Conservation (phyloP, 2,113 vertebrate species). For the Hystrix cristata region DNA sequence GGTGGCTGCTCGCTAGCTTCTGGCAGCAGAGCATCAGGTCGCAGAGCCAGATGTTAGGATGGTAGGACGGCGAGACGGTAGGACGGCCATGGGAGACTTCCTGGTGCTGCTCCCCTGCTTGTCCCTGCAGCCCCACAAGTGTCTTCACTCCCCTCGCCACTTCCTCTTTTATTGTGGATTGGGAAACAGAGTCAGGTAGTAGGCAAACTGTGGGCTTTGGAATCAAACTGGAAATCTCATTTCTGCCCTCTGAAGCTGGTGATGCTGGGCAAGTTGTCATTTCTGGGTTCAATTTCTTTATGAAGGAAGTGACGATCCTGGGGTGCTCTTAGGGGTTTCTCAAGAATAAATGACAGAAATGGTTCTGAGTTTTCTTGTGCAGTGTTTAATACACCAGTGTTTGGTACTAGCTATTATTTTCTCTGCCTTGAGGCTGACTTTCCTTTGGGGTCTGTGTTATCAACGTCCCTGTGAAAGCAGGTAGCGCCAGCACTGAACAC, state of each 20-base stretch:
- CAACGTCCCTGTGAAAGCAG: neutral
- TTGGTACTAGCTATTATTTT: neutral
- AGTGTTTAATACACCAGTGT: neutral
- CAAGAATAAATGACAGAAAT: neutral
- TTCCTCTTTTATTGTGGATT: neutral
- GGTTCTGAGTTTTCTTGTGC: neutral
- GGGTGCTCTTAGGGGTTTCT: neutral
- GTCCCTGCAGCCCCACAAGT: neutral
- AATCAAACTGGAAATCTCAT: neutral
- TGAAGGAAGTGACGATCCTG: neutral
- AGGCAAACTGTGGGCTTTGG: neutral
- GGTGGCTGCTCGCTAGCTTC: neutral
- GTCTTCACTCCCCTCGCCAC: fast-evolving
- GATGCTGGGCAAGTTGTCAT: neutral
- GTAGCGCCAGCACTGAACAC: neutral
- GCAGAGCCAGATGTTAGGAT: neutral
- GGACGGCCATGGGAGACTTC: neutral
- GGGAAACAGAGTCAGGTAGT: neutral
- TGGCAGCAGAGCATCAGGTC: neutral
- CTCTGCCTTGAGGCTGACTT: neutral
- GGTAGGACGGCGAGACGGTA: neutral
- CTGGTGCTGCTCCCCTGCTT: neutral
- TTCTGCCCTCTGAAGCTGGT: neutral
- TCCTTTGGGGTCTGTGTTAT: neutral
- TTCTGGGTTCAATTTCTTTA: neutral